Conservation (phyloP, 2,113 vertebrate species). For the Heliornis fulica region DNA sequence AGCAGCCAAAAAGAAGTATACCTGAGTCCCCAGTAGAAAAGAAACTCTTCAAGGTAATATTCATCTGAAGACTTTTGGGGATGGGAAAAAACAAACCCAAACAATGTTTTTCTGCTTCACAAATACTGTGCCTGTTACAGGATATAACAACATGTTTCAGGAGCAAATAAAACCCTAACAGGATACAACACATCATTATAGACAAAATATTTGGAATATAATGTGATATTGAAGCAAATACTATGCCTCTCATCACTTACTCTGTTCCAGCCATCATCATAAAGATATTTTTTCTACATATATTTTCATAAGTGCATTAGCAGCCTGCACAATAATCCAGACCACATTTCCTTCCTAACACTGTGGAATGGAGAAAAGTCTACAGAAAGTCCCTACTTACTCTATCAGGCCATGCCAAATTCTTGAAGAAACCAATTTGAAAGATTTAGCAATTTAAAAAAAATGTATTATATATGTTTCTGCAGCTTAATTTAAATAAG, state of each 20-base stretch:
- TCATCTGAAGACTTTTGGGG: background rate
- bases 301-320: conserved; percentile 10
- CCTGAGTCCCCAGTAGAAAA: background rate
- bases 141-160: conserved; percentile 38
- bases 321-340: background rate
- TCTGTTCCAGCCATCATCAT: conserved; percentile 43
- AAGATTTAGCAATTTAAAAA: background rate
- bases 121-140: conserved; percentile 1
- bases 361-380: background rate
- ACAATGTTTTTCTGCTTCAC: background rate
- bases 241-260: background rate
- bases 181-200: conserved; percentile 62
- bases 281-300: background rate
- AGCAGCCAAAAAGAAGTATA: background rate
- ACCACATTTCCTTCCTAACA: background rate
- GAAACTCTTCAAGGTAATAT: background rate
- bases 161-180: conserved; percentile 49
- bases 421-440: background rate
- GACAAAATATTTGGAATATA: conserved; percentile 23
- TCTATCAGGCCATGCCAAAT: background rate
- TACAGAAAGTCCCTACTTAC: background rate
- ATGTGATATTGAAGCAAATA: conserved; percentile 19
- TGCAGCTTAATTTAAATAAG: background rate
- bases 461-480: background rate
- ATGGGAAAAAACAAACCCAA: background rate